Evolutionary conservation across 2,797 vertebrate species (phyloP), one percentile per base, ranked within the genome.

Genomic region (Halcyon chelicuti): DNA sequence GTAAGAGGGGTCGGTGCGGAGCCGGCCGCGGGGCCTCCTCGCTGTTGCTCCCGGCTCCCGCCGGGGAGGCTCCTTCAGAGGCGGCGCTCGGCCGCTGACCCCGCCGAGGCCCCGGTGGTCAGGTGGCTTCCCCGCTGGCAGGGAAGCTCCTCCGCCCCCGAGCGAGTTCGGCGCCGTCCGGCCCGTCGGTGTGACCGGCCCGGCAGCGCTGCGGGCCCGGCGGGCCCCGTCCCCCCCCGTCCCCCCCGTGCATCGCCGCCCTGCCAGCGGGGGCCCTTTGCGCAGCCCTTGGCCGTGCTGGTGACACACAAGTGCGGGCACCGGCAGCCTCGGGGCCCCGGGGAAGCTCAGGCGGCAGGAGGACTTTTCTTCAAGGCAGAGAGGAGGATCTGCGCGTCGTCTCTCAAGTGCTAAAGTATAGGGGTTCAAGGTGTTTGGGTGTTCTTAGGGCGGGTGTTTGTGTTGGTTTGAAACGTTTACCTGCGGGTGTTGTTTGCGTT

Each of bases 401-500:
- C 29, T 16, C 7, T 3, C 4, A 1, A 33, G 12, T 8, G 11
- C n/a, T 4, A 1, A 9, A 13, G 10, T 10, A 1, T 31, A 0
- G 58, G 49, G 29, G 0, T 2, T 22, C 3, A 0, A 0, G 6
- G 9, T 20, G 33, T 18, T 35, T 1, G 18, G 14, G 16, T 4
- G 39, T 9, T 22, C 11, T 5, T 3, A 1, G 0, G 7, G 33
- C 5, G 2, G 25, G 15, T 2, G 31, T 0, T 26, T 8, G 39
- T 4, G 2, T 8, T 9, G 33, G 10, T 47, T 25, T n/a, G 70
- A 13, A 46, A 31, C 13, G 2, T 9, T 13, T 8, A 13, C 15
- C 22, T 0, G 33, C 2, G 25, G 9, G 35, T 21, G 75, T 1
- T 1, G 1, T 6, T 28, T 12, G 12, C 22, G 2, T 14, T 26